Conservation (phyloP, 2,888 invertebrate genomes). For the Uropetala carovei region DNA sequence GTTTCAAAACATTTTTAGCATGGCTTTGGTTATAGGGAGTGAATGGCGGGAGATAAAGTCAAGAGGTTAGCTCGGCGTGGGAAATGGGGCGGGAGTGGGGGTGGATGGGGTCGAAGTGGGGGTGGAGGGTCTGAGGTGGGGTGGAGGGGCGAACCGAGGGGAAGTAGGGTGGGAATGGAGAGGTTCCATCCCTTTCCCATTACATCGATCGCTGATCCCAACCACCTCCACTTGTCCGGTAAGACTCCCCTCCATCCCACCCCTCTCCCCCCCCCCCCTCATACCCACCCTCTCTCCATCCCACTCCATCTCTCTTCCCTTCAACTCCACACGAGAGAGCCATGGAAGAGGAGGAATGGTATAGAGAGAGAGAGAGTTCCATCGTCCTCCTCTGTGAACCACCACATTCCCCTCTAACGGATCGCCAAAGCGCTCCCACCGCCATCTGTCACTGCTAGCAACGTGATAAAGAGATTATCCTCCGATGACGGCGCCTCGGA, state of each 20-base stretch:
- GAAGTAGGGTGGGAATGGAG: neutral
- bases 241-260: neutral
- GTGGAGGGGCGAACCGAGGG: neutral
- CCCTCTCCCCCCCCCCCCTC: neutral
- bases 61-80: neutral
- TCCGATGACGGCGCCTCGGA: conserved; percentile 39
- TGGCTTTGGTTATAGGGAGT: neutral
- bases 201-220: conserved; percentile 30
- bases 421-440: conserved; percentile 39
- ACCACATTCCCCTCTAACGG: conserved; percentile 30
- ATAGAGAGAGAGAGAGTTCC: neutral
- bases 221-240: neutral
- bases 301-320: neutral
- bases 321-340: neutral
- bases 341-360: neutral
- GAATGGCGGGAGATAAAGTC: conserved; percentile 10
- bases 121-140: neutral
- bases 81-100: neutral
- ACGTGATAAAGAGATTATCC: conserved; percentile 59
- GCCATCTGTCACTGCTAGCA: conserved; percentile 52
- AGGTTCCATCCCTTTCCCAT: neutral
- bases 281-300: neutral
- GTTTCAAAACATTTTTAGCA: conserved; percentile 22
- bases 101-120: neutral
- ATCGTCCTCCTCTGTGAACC: neutral